Evolutionary conservation across 53 echinoderm and acorn worm genomes (phyloP).

Genomic region (Luidia sarsii): DNA sequence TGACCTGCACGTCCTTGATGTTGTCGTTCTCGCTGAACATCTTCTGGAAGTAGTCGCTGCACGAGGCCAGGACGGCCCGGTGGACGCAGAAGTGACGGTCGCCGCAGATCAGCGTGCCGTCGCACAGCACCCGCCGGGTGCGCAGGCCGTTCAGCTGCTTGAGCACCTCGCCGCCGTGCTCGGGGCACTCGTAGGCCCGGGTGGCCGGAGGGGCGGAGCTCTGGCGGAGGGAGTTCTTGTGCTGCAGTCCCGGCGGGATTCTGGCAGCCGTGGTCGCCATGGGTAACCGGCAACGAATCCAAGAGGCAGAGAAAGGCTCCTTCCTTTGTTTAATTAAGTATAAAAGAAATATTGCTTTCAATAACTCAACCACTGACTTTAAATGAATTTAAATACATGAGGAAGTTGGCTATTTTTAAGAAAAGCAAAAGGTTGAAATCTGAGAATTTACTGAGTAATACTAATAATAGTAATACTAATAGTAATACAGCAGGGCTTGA

Average conservation of each 20-base stretch:
- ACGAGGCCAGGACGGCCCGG: conserved; percentile 83
- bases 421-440: no score
- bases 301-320: no score
- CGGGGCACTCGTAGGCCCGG: conserved; percentile 60
- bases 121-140: conserved; percentile 80
- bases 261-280: conserved; percentile 52
- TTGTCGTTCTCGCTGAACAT: conserved; percentile 83
- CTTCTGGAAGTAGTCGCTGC: conserved; percentile 87
- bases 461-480: no score
- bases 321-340: no score
- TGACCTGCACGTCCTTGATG: conserved; percentile 81
- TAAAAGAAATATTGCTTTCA: no score
- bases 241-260: conserved; percentile 26
- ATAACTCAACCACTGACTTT: no score
- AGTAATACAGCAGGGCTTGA: no score
- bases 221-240: conserved; percentile 4
- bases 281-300: no score
- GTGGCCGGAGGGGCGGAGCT: conserved; percentile 60
- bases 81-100: conserved; percentile 82
- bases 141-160: conserved; percentile 69
- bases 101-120: conserved; percentile 84
- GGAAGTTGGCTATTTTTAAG: no score
- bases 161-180: conserved; percentile 75
- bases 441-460: no score
- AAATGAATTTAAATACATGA: no score